phyloP scores from a whole-genome alignment of 2,113 vertebrate genomes.

The Rhabdomys dilectus region DNA sequence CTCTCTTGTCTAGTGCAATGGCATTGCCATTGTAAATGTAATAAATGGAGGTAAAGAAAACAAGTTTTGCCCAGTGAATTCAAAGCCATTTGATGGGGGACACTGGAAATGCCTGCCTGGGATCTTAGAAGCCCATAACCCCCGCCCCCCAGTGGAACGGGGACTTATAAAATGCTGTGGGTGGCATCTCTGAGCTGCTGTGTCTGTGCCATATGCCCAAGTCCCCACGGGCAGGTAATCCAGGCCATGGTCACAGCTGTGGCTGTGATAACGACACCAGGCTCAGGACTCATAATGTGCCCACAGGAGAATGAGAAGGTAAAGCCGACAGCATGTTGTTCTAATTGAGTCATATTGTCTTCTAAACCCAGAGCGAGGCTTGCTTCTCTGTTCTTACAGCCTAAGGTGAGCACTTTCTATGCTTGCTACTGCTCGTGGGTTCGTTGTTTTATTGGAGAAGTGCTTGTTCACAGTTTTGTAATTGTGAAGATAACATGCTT shows the following conservation, averaged over 20 bases:
- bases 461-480: conserved; percentile 31
- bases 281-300: background rate
- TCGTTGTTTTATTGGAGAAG: conserved; percentile 27
- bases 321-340: background rate
- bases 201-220: background rate
- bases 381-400: background rate
- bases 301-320: background rate
- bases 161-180: background rate
- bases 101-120: background rate
- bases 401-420: background rate
- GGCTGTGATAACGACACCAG: background rate
- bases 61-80: background rate
- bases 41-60: background rate
- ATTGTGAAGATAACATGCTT: conserved; percentile 26
- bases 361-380: background rate
- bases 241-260: background rate
- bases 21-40: background rate
- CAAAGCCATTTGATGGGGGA: background rate
- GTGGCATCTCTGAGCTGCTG: too few relatives aligned
- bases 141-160: background rate
- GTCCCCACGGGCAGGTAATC: background rate
- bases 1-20: background rate
- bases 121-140: background rate
- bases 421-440: background rate
- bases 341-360: background rate